phyloP scores from a whole-genome alignment of 2,888 invertebrate species.

The Oligia fasciuncula region DNA sequence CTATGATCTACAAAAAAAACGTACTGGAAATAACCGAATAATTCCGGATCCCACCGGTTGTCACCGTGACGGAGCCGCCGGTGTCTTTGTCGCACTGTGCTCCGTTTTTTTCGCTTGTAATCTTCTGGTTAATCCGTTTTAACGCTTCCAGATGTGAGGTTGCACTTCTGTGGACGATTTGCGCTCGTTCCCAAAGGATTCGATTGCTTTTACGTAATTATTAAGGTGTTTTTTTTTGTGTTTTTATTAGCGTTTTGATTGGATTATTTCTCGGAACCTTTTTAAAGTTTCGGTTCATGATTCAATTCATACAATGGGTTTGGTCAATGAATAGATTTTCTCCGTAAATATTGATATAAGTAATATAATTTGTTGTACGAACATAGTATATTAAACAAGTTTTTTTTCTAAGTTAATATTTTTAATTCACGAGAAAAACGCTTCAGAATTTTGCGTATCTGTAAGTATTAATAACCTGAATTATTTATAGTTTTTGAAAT shows the following conservation, averaged over 20 bases:
- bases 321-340: no score
- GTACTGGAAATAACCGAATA: conserved; percentile 81
- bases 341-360: neutral
- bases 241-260: conserved; percentile 14
- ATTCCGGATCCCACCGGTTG: conserved; percentile 85
- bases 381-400: neutral
- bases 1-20: conserved; percentile 77
- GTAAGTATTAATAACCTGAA: neutral
- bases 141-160: conserved; percentile 88
- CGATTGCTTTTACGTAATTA: conserved; percentile 65
- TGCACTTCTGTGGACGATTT: conserved; percentile 72
- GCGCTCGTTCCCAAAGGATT: conserved; percentile 72
- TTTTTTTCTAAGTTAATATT: neutral
- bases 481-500: neutral
- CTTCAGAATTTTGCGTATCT: neutral
- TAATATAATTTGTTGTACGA: neutral
- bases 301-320: no score
- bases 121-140: conserved; percentile 89
- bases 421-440: neutral
- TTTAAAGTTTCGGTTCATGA: neutral
- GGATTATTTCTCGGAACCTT: neutral
- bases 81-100: conserved; percentile 84
- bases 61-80: conserved; percentile 86
- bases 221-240: conserved; percentile 38
- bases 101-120: conserved; percentile 84